Base-by-base conservation (phyloP, 2,113 vertebrate species). In the Nannospalax galili region DNA sequence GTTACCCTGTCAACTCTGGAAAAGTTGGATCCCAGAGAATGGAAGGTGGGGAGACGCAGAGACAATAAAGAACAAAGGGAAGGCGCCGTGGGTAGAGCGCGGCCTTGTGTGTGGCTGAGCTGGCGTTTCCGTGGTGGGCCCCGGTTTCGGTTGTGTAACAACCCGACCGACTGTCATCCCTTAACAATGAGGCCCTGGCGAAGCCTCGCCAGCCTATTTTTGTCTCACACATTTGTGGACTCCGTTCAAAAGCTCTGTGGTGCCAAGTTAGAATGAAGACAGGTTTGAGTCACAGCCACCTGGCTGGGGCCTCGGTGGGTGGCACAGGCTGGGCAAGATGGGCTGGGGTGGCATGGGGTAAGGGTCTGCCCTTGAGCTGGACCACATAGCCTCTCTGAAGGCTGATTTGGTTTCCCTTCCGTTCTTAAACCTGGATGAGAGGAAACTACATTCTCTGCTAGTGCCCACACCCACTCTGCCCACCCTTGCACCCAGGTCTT, bases 1-100 rank as follows among this genome's bases (percentile, higher is more conserved):
- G 96, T 97, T 95, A 91, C 96, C 92, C 60, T 94, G 97, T 96
- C 97, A 97, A 52, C 94, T 90, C 96, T 80, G 96, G 94, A 96
- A 95, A 97, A 97, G 89, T 92, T 93, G 74, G 93, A 97, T 94
- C 62, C 45, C 17, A 15, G 45, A 58, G 65, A 70, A 69, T 62
- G 11, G 74, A 84, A 78, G 79, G 52, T 10, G 72, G 42, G 78
- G 78, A 81, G 78, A 73, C 84, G 77, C 40, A 89, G 84, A 94
- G 95, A 78, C 48, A 91, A 95, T 85, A 84, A 60, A 96, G 97
- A 92, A 90, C 72, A 93, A 75, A 65, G 96, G 48, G 94, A 17
- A 8, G 26, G 35, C 17, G 1, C 58, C 6, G 17, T 37, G 62
- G 77, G 82, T 26, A 52, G 69, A 10, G 6, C 3, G 30, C 5